Evolutionary conservation across 1,140 invertebrate species (phyloP).

Genomic region (Caenorhabditis remanei): DNA sequence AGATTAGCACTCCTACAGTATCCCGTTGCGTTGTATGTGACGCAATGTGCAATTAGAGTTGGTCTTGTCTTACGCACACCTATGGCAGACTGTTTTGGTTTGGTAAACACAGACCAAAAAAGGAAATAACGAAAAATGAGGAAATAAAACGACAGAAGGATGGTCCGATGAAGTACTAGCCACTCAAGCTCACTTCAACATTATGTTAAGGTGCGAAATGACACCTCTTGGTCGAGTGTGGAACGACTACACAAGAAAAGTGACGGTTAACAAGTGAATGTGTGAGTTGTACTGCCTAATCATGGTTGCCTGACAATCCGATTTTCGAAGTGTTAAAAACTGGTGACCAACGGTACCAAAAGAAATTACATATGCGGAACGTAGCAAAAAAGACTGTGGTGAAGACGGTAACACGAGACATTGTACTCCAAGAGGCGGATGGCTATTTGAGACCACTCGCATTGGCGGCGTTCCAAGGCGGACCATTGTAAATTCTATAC

Average conservation of each 20-base stretch:
- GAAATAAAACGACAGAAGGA: neutral
- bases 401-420: neutral
- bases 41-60: constrained; percentile 34
- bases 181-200: constrained; percentile 33
- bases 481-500: too few relatives aligned
- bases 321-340: neutral
- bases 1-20: neutral
- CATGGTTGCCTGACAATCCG: too few relatives aligned
- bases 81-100: neutral
- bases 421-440: too few relatives aligned
- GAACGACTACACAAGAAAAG: neutral
- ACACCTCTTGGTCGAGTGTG: constrained; percentile 10
- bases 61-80: neutral
- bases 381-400: too few relatives aligned
- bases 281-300: too few relatives aligned
- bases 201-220: constrained; percentile 40
- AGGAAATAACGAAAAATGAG: neutral
- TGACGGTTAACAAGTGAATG: too few relatives aligned
- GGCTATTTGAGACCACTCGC: too few relatives aligned
- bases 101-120: neutral
- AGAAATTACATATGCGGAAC: too few relatives aligned
- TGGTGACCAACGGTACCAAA: neutral
- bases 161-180: neutral
- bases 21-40: neutral
- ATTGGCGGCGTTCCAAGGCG: too few relatives aligned